phyloP scores from a whole-genome alignment of 2,888 invertebrate species.

The Lepeophtheirus nordmannii region DNA sequence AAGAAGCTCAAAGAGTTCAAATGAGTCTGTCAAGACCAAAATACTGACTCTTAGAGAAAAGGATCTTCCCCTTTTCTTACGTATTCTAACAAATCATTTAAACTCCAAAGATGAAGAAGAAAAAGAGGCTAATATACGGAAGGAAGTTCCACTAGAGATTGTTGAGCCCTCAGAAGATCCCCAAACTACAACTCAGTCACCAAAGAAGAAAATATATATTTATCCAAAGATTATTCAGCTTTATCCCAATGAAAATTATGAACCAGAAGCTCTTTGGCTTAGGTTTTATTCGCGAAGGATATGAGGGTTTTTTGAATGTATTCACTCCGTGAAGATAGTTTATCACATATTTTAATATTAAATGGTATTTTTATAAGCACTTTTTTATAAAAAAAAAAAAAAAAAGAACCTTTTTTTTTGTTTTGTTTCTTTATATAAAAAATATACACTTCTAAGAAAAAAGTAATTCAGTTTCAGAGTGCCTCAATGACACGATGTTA shows the following conservation, averaged over 20 bases:
- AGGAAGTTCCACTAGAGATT: too few relatives aligned
- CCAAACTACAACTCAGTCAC: not conserved
- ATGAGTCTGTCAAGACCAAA: not conserved
- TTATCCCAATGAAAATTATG: not conserved
- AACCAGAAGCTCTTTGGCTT: not conserved
- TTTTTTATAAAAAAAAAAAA: too few relatives aligned
- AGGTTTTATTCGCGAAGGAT: not conserved
- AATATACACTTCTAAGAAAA: too few relatives aligned
- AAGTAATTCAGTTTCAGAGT: too few relatives aligned
- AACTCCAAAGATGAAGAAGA: too few relatives aligned
- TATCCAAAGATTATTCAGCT: not conserved
- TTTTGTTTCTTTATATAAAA: too few relatives aligned
- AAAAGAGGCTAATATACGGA: too few relatives aligned
- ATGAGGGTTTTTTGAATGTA: not conserved
- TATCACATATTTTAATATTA: too few relatives aligned
- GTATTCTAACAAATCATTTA: not conserved
- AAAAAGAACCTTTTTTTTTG: too few relatives aligned
- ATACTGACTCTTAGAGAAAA: not conserved
- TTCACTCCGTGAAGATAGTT: too few relatives aligned
- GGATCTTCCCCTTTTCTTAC: not conserved
- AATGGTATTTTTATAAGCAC: too few relatives aligned
- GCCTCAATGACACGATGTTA: too few relatives aligned
- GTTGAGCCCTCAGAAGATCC: not conserved
- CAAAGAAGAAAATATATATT: not conserved
- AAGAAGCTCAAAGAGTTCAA: not conserved